Evolutionary conservation across 2,113 vertebrate species (phyloP).

Genomic region (Pterocles burchelli): DNA sequence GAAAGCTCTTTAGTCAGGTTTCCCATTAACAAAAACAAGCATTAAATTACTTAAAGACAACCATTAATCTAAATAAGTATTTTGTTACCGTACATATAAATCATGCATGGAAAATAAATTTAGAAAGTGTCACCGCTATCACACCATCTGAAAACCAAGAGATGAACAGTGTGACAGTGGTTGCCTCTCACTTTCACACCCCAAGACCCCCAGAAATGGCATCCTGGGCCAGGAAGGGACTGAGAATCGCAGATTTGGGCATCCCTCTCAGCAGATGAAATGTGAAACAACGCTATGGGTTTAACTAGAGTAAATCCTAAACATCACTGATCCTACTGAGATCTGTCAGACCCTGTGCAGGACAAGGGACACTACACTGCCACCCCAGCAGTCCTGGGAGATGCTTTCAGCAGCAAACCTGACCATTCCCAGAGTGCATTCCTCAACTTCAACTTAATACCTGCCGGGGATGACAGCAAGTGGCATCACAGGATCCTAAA

Average conservation of each 20-base stretch:
- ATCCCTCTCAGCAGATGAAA: not conserved
- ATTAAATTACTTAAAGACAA: constrained; percentile 38
- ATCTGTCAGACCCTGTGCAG: not conserved
- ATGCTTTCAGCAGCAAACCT: not conserved
- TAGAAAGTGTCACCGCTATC: not conserved
- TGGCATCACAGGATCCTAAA: not conserved
- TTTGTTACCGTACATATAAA: not conserved
- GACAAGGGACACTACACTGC: not conserved
- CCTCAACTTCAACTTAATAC: not conserved
- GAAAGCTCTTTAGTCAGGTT: constrained; percentile 56
- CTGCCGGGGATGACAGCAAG: not conserved
- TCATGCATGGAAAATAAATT: not conserved
- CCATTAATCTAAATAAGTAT: constrained; percentile 53
- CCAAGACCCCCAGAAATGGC: not conserved
- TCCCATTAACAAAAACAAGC: constrained; percentile 53
- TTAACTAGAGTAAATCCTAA: not conserved
- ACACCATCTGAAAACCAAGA: not conserved
- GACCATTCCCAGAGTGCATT: not conserved
- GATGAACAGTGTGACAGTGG: not conserved
- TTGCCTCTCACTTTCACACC: not conserved
- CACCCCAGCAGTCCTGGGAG: not conserved
- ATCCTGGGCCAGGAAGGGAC: not conserved
- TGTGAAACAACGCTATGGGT: not conserved
- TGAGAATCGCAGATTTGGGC: fast-evolving
- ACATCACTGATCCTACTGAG: not conserved